phyloP scores from a whole-genome alignment of 2,888 invertebrate species.

The Nomada hirtipes region DNA sequence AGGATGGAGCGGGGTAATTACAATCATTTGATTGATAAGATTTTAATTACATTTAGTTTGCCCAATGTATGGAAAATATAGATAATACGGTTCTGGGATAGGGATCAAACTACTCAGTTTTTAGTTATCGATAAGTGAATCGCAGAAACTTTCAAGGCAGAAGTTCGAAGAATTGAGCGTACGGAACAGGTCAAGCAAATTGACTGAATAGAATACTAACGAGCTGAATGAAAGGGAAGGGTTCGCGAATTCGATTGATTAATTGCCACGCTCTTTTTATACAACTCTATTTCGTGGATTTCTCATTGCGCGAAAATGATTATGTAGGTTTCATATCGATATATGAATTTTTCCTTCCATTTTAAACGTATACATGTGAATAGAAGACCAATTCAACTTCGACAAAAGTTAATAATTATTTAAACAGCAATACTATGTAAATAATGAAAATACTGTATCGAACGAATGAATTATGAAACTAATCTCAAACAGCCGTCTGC shows the following conservation, averaged over 20 bases:
- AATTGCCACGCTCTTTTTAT: conserved; percentile 45
- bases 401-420: no score
- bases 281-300: conserved; percentile 14
- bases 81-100: not conserved
- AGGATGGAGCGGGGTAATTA: not conserved
- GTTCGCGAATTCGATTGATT: conserved; percentile 47
- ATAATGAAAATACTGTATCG: no score
- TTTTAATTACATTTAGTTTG: not conserved
- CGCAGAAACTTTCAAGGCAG: conserved; percentile 26
- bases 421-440: no score
- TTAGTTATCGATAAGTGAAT: conserved; percentile 36
- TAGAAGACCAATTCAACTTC: not conserved
- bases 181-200: conserved; percentile 48
- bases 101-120: conserved; percentile 9
- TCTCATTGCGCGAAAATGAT: not conserved
- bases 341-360: not conserved
- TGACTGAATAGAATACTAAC: conserved; percentile 63
- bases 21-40: not conserved
- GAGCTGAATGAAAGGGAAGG: conserved; percentile 43
- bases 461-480: no score
- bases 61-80: not conserved
- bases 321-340: not conserved
- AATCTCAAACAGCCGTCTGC: no score
- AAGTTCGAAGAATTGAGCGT: conserved; percentile 45
- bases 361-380: not conserved